These are phyloP conservation scores for Proterorhinus semilunaris DNA, from an alignment of 2,113 vertebrate species.

Conservation along the genomic window DNA sequence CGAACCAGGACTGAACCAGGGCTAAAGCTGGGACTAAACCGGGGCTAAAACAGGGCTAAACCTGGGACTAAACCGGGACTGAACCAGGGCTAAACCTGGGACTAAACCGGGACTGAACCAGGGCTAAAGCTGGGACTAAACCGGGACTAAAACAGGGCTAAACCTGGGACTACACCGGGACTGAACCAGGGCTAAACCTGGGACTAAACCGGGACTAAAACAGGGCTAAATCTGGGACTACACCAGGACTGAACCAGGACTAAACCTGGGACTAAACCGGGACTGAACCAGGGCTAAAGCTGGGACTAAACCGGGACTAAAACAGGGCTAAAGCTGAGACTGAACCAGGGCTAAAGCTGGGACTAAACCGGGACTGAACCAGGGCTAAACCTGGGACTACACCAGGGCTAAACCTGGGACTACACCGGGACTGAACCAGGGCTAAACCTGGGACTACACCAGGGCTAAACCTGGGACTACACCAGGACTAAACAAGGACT, in stretches of 20 bases:
- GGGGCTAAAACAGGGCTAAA: background rate
- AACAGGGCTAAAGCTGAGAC: background rate
- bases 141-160: background rate
- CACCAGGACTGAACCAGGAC: background rate
- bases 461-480: background rate
- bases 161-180: conserved; percentile 6
- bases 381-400: background rate
- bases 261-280: too few relatives aligned
- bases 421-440: too few relatives aligned
- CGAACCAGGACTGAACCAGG: conserved; percentile 1
- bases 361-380: conserved; percentile 5
- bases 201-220: background rate
- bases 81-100: too few relatives aligned
- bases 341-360: background rate
- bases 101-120: conserved; percentile 4
- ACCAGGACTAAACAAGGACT: background rate
- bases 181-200: background rate
- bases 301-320: background rate
- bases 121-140: background rate
- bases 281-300: background rate
- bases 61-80: background rate
- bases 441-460: background rate
- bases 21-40: background rate
- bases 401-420: background rate
- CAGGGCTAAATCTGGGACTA: background rate